phyloP scores from a whole-genome alignment of 2,113 vertebrate genomes.

The Cairina moschata region DNA sequence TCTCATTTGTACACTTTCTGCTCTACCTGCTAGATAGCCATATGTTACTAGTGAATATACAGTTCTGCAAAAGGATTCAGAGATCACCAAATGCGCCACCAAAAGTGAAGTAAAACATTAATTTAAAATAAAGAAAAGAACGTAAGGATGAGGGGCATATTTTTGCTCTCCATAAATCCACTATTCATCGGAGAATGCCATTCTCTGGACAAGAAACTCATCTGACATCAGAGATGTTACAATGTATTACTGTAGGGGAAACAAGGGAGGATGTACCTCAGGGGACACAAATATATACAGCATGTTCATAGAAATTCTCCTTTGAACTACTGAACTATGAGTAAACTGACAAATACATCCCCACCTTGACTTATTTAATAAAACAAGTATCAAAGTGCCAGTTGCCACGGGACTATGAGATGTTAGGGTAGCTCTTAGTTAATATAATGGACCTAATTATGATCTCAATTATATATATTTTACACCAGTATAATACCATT shows the following conservation, averaged over 20 bases:
- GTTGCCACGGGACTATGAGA: background rate
- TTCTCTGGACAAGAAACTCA: background rate
- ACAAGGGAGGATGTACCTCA: background rate
- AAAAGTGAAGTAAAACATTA: background rate
- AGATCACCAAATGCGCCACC: background rate
- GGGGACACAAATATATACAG: background rate
- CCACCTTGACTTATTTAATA: slow-evolving; percentile 27
- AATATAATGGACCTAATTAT: slow-evolving; percentile 45
- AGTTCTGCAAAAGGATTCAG: slow-evolving; percentile 31
- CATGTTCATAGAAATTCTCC: slow-evolving; percentile 7
- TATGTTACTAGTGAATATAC: slow-evolving; percentile 37
- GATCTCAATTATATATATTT: slow-evolving; percentile 43
- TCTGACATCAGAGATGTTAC: background rate
- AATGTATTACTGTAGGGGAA: background rate
- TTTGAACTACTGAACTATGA: slow-evolving; percentile 54
- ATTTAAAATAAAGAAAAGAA: background rate
- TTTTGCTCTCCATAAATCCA: background rate
- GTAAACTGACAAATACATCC: slow-evolving; percentile 45
- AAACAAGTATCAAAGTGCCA: slow-evolving; percentile 19
- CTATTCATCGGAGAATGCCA: background rate
- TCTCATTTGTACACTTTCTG: slow-evolving; percentile 17
- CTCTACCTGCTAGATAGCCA: slow-evolving; percentile 60
- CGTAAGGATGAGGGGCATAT: background rate
- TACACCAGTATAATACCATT: background rate
- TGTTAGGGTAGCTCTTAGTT: slow-evolving; percentile 41